phyloP scores from a whole-genome alignment of 2,797 vertebrate genomes.

The Ctenopoma multispine region DNA sequence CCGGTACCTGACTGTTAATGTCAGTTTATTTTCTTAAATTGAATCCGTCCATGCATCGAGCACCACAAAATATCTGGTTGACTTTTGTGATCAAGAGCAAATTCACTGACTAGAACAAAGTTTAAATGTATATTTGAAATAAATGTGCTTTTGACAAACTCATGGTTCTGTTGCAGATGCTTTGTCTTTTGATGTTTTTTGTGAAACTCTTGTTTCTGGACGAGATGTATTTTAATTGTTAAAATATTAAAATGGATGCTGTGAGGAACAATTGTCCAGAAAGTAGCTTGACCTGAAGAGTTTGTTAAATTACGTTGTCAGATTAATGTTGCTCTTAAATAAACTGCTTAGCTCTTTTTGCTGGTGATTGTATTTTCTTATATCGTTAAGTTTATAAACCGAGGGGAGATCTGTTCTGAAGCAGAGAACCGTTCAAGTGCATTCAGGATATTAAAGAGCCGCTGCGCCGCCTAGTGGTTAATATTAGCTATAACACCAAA shows the following conservation, averaged over 20 bases:
- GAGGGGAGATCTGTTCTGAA: too few species aligned
- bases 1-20: too few species aligned
- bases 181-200: not conserved
- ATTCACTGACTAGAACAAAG: not conserved
- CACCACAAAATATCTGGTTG: too few species aligned
- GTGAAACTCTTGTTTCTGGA: not conserved
- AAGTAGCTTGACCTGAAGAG: not conserved
- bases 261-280: not conserved
- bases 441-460: too few species aligned
- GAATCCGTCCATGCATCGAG: too few species aligned
- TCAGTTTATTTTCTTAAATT: too few species aligned
- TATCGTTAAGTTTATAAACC: not conserved
- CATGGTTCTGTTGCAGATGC: too few species aligned
- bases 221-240: not conserved
- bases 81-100: too few species aligned
- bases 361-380: slow-evolving; percentile 4
- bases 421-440: too few species aligned
- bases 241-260: not conserved
- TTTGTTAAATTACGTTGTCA: slow-evolving; percentile 14
- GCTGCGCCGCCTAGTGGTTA: too few species aligned
- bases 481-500: too few species aligned
- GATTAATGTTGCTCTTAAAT: slow-evolving; percentile 10
- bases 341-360: not conserved
- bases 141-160: not conserved
- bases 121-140: not conserved